Percentiles rank a stretch among this genome's conserved stretches.
phyloP scores from a whole-genome alignment of 2,888 invertebrate genomes.

The Lymantria monacha region DNA sequence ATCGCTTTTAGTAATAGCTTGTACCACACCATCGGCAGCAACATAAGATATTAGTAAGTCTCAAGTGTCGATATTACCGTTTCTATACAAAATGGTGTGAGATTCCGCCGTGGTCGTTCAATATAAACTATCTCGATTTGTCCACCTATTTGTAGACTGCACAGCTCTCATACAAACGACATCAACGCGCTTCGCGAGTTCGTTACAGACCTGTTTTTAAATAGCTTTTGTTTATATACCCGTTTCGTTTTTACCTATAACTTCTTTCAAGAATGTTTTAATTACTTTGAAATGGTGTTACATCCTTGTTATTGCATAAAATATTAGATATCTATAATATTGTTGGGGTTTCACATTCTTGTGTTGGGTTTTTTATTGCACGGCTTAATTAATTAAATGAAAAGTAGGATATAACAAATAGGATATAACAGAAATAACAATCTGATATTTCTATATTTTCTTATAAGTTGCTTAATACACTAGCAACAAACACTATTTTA shows the following conservation, averaged over 20 bases:
- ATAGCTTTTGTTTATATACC: constrained; percentile 26
- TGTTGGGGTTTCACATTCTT: background rate
- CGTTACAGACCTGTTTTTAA: constrained; percentile 20
- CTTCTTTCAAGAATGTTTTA: constrained; percentile 29
- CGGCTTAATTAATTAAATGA: too few relatives aligned
- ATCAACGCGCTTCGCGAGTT: constrained; percentile 13
- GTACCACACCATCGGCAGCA: constrained; percentile 38
- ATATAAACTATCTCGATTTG: constrained; percentile 39
- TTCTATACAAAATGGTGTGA: constrained; percentile 58
- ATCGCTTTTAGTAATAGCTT: constrained; percentile 21
- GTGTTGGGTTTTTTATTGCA: too few relatives aligned
- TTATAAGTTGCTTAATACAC: too few relatives aligned
- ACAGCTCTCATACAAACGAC: constrained; percentile 28
- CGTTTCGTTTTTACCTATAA: constrained; percentile 28
- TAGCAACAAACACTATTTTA: too few relatives aligned
- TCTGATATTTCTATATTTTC: too few relatives aligned
- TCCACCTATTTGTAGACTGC: constrained; percentile 47
- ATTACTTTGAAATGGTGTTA: constrained; percentile 31
- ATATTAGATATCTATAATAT: background rate
- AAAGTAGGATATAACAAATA: too few relatives aligned
- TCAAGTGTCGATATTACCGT: constrained; percentile 59
- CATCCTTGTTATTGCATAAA: constrained; percentile 5
- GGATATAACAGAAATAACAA: too few relatives aligned
- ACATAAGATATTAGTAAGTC: constrained; percentile 57
- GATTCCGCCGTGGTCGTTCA: constrained; percentile 34